These are phyloP conservation scores for Platerodrilus igneus DNA, from an alignment of 2,888 invertebrate species.

Conservation along the genomic window DNA sequence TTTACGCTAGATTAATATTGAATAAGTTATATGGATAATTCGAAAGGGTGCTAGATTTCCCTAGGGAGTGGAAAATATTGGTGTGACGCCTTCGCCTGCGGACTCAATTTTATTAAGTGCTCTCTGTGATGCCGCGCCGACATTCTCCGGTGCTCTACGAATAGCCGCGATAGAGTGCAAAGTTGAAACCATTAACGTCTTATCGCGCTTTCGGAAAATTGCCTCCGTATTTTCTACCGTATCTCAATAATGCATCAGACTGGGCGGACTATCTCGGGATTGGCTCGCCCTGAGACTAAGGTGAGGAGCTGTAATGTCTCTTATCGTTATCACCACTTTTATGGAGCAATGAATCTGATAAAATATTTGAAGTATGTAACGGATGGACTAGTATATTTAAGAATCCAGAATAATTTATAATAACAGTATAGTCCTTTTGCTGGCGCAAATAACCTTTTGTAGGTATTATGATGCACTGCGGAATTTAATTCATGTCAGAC, in stretches of 20 bases:
- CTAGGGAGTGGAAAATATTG: conserved; percentile 36
- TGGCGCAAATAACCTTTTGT: too few species aligned
- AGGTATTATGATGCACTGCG: conserved; percentile 23
- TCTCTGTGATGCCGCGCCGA: conserved; percentile 29
- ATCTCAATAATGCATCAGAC: conserved; percentile 42
- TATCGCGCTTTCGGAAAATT: conserved; percentile 50
- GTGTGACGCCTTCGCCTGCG: conserved; percentile 28
- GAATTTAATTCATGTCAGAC: conserved; percentile 23
- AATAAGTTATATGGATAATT: conserved; percentile 50
- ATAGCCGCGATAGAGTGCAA: conserved; percentile 52
- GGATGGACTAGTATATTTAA: too few species aligned
- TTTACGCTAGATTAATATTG: conserved; percentile 52
- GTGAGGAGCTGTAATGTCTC: conserved; percentile 32
- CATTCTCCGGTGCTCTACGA: conserved; percentile 27
- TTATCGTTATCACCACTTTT: conserved; percentile 33
- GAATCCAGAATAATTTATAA: too few species aligned
- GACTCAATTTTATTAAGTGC: conserved; percentile 34
- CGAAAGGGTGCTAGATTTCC: conserved; percentile 51
- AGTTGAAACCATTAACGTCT: conserved; percentile 57
- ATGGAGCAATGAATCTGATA: conserved; percentile 22
- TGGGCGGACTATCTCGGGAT: conserved; percentile 28
- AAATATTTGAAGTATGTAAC: too few species aligned
- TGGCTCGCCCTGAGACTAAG: conserved; percentile 24
- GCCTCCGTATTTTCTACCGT: conserved; percentile 51
- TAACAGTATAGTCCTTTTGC: too few species aligned